Evolutionary conservation across 1,140 invertebrate species (phyloP), one percentile per base, ranked within the genome.

Genomic region (Hesperophylax magnus): DNA sequence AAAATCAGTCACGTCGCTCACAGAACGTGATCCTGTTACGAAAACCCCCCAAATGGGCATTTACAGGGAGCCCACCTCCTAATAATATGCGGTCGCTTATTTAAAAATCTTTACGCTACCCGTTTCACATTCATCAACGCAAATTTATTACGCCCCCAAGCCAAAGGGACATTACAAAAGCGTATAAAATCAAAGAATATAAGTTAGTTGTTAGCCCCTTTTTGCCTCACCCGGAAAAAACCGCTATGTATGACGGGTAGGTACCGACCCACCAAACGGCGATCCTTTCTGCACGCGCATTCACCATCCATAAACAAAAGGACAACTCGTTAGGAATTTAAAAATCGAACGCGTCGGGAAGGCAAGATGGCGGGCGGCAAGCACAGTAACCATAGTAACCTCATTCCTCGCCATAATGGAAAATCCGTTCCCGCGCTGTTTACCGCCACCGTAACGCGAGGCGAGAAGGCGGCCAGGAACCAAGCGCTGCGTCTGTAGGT

Each of bases 381-480:
- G 76, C 61, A 67, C 60, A 78, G 60, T 77, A 76, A 63, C 52
- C 79, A 75, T 71, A 80, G 79, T 80, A 80, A 80, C 79, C 79
- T 81, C 79, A 81, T 81, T 81, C 63, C 60, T 74, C 56, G 74
- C 60, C 72, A 77, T 77, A 17, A 56, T 81, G 79, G 79, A 81
- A 81, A 81, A 81, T 75, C 79, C 79, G 74, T 74, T 81, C 71
- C 71, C 54, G 71, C 53, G 52, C 15, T 4, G 71, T 75, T 75
- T 75, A 75, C 71, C 53, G 71, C 39, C 39, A 24, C 34, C 17
- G 63, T 17, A 8, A 22, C 56, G 20, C n/a, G 61, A 31, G 7
- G 67, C 67, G 65, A 69, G 39, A 18, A 27, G 65, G 17, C 39
- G 39, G 39, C 65, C 65, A 17, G 22, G 24, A 65, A 65, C 20